Evolutionary conservation across 2,113 vertebrate species (phyloP).

Genomic region (Saccopteryx bilineata): DNA sequence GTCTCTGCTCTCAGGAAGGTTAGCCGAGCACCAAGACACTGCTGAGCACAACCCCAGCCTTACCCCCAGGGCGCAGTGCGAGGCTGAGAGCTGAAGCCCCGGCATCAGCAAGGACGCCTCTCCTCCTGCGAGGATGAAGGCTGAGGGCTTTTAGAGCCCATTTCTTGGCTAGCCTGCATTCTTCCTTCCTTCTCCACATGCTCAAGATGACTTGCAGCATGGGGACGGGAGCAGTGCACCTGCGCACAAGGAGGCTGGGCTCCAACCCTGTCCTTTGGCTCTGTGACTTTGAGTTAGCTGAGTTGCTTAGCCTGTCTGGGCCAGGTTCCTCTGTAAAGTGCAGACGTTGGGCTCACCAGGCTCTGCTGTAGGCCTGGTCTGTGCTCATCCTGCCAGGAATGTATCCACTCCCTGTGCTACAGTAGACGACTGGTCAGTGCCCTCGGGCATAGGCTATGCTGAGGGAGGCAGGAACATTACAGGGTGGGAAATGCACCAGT

Average conservation of each 20-base stretch:
- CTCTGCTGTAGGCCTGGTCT: neutral
- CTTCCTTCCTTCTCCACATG: neutral
- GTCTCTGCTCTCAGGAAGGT: neutral
- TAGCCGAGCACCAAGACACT: neutral
- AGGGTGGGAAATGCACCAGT: neutral
- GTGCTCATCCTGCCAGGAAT: neutral
- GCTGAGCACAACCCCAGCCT: too few species aligned
- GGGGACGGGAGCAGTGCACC: neutral
- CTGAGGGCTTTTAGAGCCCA: neutral
- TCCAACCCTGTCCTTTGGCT: slow-evolving; percentile 9
- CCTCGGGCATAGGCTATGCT: neutral
- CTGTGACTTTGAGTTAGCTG: slow-evolving; percentile 15
- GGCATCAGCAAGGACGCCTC: neutral
- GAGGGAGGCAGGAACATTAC: neutral
- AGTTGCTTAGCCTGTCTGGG: neutral
- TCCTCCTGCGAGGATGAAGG: neutral
- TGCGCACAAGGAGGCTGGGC: neutral
- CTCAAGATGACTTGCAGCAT: neutral
- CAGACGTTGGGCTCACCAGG: neutral
- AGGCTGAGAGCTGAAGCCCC: neutral
- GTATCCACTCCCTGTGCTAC: neutral
- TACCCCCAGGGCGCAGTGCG: neutral
- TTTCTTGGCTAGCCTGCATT: neutral
- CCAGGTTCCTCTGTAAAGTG: neutral
- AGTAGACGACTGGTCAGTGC: neutral